phyloP scores from a whole-genome alignment of 2,113 vertebrate species.

The Orcinus orca region DNA sequence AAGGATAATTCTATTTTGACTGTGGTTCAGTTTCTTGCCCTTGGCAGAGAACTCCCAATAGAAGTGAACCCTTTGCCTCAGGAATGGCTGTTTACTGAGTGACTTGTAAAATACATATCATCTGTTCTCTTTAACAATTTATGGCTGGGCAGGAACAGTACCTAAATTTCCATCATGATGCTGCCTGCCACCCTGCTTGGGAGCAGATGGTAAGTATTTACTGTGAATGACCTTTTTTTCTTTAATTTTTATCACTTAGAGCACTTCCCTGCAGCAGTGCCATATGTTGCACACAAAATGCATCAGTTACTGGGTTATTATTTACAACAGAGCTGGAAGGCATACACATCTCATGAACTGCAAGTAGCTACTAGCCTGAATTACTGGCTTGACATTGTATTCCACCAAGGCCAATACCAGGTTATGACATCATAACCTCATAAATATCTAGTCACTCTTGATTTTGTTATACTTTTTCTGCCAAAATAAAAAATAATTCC shows the following conservation, averaged over 20 bases:
- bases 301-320: conserved; percentile 67
- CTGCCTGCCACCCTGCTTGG: conserved; percentile 75
- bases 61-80: conserved; percentile 72
- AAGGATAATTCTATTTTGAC: conserved; percentile 40
- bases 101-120: conserved; percentile 85
- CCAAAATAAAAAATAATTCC: conserved; percentile 10
- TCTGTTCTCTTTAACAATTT: conserved; percentile 82
- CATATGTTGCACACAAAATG: conserved; percentile 81
- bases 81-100: conserved; percentile 81
- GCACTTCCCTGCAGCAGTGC: conserved; percentile 75
- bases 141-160: conserved; percentile 79
- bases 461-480: conserved; percentile 20
- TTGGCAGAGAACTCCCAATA: conserved; percentile 55
- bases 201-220: conserved; percentile 89
- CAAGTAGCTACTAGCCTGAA: conserved; percentile 39
- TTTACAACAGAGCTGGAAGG: conserved; percentile 71
- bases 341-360: conserved; percentile 43
- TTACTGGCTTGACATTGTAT: conserved; percentile 18
- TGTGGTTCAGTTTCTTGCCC: conserved; percentile 50
- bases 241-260: conserved; percentile 76
- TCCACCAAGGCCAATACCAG: not conserved
- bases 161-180: conserved; percentile 78
- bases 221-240: conserved; percentile 77
- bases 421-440: conserved; percentile 37
- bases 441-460: not conserved